Conservation (phyloP, 37 sponge, comb jelly and placozoan species). For the Geodia barretti region DNA sequence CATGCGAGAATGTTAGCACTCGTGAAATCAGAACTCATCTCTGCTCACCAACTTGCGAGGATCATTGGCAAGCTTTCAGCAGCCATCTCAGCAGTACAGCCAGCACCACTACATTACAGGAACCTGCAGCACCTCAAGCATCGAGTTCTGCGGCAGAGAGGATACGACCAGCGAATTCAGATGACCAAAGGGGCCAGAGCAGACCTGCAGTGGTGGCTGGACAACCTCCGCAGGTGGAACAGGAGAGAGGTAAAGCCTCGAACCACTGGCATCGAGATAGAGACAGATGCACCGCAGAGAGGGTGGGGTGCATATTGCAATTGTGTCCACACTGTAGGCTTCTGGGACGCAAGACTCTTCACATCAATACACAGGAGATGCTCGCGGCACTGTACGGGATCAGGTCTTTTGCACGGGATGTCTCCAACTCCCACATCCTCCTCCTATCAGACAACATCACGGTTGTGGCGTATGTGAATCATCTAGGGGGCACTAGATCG, state of each 20-base stretch:
- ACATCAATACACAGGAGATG: background rate
- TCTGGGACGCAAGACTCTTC: background rate
- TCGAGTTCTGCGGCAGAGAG: background rate
- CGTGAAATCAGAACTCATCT: no score
- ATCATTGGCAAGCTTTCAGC: constrained; percentile 23
- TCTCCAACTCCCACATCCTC: background rate
- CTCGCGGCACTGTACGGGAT: background rate
- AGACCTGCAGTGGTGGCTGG: background rate
- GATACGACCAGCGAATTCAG: background rate
- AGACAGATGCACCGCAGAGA: background rate
- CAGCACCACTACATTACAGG: constrained; percentile 11
- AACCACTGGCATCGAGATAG: background rate
- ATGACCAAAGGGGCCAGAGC: background rate
- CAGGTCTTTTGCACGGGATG: background rate
- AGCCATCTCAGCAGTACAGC: constrained; percentile 15
- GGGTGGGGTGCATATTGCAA: background rate
- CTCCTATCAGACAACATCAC: constrained; percentile 19
- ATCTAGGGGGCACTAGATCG: constrained; percentile 12
- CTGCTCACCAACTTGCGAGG: background rate
- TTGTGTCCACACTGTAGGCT: background rate
- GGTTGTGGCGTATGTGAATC: constrained; percentile 17
- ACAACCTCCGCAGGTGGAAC: background rate
- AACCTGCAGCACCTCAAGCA: background rate
- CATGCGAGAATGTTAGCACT: no score
- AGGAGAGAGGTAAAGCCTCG: background rate